A percentile compares a stretch with the other conserved stretches of the same genome.
Evolutionary conservation across 2,888 invertebrate genomes (phyloP).

Genomic region (Polydrusus pterygomalis): DNA sequence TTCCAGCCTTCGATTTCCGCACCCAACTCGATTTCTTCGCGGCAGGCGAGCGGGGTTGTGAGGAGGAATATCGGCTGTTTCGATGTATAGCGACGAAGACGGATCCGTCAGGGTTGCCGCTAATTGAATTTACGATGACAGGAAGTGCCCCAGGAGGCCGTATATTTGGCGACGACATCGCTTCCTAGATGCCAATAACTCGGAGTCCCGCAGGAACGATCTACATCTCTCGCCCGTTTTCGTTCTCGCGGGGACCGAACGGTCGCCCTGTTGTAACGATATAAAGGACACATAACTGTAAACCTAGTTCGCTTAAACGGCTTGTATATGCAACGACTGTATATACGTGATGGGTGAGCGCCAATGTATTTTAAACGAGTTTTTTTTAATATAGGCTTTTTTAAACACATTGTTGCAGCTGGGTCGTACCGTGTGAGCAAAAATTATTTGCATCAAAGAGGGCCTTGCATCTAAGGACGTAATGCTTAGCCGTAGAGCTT

Average conservation of each 20-base stretch:
- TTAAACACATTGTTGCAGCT: too few species aligned
- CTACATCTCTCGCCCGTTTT: slow-evolving; percentile 56
- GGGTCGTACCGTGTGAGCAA: too few species aligned
- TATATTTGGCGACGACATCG: slow-evolving; percentile 71
- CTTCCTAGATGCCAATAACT: slow-evolving; percentile 71
- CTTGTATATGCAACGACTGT: slow-evolving; percentile 4
- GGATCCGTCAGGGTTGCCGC: slow-evolving; percentile 66
- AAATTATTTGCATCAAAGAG: too few species aligned
- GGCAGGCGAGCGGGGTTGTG: not conserved
- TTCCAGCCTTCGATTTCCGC: too few species aligned
- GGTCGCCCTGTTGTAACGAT: slow-evolving; percentile 44
- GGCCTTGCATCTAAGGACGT: too few species aligned
- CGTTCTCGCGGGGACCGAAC: slow-evolving; percentile 40
- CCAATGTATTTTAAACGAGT: too few species aligned
- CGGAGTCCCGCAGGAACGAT: slow-evolving; percentile 69
- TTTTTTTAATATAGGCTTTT: not conserved
- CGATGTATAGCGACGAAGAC: slow-evolving; percentile 58
- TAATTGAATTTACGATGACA: slow-evolving; percentile 72
- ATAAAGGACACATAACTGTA: slow-evolving; percentile 49
- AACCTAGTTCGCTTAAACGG: slow-evolving; percentile 46
- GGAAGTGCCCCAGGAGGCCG: slow-evolving; percentile 70
- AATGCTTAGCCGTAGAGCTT: too few species aligned
- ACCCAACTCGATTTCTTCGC: too few species aligned
- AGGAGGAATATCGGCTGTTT: slow-evolving; percentile 25
- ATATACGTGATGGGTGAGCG: too few species aligned